Base-by-base conservation (phyloP, 2,888 invertebrate species). In the Euproctis similis region DNA sequence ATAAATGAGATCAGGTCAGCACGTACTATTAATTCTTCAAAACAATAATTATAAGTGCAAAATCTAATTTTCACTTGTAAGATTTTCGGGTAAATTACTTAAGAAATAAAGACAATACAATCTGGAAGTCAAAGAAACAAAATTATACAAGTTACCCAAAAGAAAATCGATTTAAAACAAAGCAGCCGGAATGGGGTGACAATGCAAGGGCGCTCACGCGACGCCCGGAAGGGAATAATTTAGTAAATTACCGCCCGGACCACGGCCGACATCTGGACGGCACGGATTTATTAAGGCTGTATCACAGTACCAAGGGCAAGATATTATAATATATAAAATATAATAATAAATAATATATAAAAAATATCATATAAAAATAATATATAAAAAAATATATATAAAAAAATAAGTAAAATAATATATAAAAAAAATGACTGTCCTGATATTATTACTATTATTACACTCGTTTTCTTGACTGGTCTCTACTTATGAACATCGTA, bases 191-290 rank as follows among this genome's bases (percentile, higher is more conserved):
- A 33, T 34, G 26, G 52, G 46, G 54, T 53, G 52, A 53, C 54
- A 50, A 50, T 42, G 42, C 42, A 42, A 36, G 39, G 42, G 38
- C 34, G 36, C 25, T 34, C 49, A 48, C 42, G 47, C 39, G 16
- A 42, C 30, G 24, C 12, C 32, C 33, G 58, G 51, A 50, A 54
- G 39, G 34, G 46, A 45, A 50, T 56, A 48, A 53, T 59, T 59
- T 54, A 51, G 48, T 40, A 56, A 57, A 59, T 59, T 59, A 53
- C 53, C 45, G 36, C 36, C 42, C 39, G 36, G 20, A 33, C 28
- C 31, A 20, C 26, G 21, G 14, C 28, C 32, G 28, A 30, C 34
- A 34, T 34, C 34, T 34, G 34, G 34, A 23, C 34, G 30, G 34
- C 34, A 34, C 27, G 34, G 30, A 34, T 34, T 34, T 34, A 12